A percentile compares a stretch with the other conserved stretches of the same genome.
These are phyloP conservation scores for Sarotherodon lohbergeri DNA, from an alignment of 2,113 vertebrate genomes.

Conservation along the genomic window DNA sequence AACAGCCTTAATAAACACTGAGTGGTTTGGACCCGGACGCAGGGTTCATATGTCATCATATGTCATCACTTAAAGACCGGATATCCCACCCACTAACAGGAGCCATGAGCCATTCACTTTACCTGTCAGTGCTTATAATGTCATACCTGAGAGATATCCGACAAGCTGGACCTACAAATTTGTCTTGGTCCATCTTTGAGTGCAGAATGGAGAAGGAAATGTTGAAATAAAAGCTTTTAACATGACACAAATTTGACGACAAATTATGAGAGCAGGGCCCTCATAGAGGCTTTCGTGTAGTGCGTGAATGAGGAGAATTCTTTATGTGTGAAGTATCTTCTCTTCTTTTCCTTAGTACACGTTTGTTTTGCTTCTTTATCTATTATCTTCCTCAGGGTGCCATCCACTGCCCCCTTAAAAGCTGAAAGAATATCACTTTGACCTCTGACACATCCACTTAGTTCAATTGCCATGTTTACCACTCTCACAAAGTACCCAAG, in stretches of 20 bases:
- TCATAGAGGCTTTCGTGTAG: rapidly evolving
- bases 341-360: neutral
- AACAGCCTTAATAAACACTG: rapidly evolving
- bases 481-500: neutral
- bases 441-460: neutral
- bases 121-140: neutral
- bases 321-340: neutral
- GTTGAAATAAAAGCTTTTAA: neutral
- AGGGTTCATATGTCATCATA: neutral
- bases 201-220: neutral
- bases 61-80: neutral
- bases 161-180: neutral
- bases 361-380: neutral
- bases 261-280: neutral
- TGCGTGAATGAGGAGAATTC: neutral
- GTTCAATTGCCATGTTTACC: neutral
- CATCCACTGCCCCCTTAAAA: neutral
- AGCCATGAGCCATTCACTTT: neutral
- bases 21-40: rapidly evolving
- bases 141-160: neutral
- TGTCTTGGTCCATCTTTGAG: neutral
- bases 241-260: neutral
- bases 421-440: neutral
- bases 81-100: neutral
- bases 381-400: neutral